These are phyloP conservation scores for Chinchilla lanigera DNA, from an alignment of 2,113 vertebrate genomes.

Conservation along the genomic window DNA sequence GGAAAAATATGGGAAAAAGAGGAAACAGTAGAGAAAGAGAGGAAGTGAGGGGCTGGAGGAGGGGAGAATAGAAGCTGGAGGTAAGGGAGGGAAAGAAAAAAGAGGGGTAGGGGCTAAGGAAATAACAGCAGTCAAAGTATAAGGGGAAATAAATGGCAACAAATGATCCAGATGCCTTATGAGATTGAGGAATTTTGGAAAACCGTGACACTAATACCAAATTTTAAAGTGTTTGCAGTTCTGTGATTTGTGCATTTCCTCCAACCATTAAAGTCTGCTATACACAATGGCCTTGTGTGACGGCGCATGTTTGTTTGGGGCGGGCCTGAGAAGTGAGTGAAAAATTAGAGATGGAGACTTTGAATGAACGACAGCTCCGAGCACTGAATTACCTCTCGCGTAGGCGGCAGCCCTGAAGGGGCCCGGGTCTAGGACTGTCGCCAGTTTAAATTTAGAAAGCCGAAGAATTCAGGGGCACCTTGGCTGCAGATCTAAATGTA, in stretches of 20 bases:
- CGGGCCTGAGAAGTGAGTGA: neutral
- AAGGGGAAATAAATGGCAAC: neutral
- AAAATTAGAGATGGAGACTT: neutral
- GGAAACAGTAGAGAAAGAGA: neutral
- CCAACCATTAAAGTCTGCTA: neutral
- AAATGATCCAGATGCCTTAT: neutral
- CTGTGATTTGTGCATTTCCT: neutral
- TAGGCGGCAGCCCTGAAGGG: accelerated
- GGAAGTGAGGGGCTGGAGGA: neutral
- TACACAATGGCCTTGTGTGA: neutral
- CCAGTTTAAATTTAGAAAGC: conserved; percentile 18
- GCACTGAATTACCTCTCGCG: neutral
- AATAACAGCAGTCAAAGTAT: neutral
- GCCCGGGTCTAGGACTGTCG: neutral
- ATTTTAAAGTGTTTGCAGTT: neutral
- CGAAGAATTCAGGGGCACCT: conserved; percentile 30
- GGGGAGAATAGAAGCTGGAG: neutral
- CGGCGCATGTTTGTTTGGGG: neutral
- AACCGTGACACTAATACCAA: too few relatives aligned
- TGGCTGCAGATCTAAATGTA: conserved; percentile 60
- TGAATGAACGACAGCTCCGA: neutral
- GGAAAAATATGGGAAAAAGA: too few relatives aligned
- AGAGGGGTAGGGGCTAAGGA: too few relatives aligned
- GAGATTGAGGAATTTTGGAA: neutral
- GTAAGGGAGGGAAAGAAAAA: too few relatives aligned